Conservation (phyloP, 2,113 vertebrate species). For the Morone chrysops region DNA sequence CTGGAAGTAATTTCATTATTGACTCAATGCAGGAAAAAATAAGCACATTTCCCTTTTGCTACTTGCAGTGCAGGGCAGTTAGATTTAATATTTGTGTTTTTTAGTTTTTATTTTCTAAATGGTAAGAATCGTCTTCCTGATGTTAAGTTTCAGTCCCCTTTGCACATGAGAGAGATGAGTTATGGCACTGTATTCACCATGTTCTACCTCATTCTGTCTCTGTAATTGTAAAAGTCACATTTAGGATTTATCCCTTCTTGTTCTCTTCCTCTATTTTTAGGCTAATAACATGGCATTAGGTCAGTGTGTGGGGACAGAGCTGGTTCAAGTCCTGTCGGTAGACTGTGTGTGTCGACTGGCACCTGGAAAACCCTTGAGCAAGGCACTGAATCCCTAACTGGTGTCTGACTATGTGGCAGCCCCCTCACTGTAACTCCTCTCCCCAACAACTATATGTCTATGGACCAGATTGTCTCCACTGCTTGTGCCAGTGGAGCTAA, state of each 20-base stretch:
- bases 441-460: neutral
- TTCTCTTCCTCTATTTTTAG: neutral
- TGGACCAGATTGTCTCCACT: neutral
- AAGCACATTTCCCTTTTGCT: slow-evolving; percentile 12
- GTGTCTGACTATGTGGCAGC: neutral
- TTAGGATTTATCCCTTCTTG: neutral
- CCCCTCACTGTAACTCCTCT: neutral
- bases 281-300: neutral
- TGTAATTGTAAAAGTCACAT: neutral
- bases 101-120: slow-evolving; percentile 5
- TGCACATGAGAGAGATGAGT: neutral
- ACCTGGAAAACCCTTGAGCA: no score
- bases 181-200: neutral
- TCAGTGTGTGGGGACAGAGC: neutral
- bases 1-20: slow-evolving; percentile 49
- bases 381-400: no score
- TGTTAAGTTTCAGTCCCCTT: neutral
- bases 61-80: neutral
- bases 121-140: neutral
- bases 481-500: neutral
- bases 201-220: neutral
- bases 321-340: neutral
- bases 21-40: slow-evolving; percentile 1
- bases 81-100: neutral
- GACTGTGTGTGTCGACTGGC: no score